Conservation (phyloP, 2,113 vertebrate genomes). For the Leiothrix lutea region DNA sequence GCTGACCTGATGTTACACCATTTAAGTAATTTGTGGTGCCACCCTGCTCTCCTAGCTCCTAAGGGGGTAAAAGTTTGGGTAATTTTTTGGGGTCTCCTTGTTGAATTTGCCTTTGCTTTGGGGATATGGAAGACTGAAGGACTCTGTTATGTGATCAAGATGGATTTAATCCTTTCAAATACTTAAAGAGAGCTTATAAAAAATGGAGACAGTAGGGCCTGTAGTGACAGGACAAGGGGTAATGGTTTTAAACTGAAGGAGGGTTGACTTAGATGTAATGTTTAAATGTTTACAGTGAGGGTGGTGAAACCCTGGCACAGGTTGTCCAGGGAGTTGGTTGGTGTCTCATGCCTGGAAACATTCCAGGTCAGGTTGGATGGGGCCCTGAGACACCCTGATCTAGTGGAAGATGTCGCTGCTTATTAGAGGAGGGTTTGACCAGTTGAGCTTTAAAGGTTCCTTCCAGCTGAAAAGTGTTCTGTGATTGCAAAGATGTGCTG, state of each 20-base stretch:
- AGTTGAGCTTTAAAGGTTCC: background rate
- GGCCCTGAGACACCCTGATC: background rate
- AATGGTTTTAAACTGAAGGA: background rate
- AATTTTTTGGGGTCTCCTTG: background rate
- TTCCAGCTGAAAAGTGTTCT: background rate
- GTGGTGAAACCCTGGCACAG: background rate
- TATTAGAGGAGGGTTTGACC: background rate
- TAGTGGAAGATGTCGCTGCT: background rate
- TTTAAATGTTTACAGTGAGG: rapidly evolving
- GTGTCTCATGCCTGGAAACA: background rate
- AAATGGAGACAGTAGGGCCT: background rate
- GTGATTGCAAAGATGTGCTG: background rate
- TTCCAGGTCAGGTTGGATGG: background rate
- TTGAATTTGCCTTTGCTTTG: background rate
- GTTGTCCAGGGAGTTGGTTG: background rate
- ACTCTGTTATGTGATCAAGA: background rate
- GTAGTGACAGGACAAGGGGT: background rate
- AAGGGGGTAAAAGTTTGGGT: background rate
- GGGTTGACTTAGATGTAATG: background rate
- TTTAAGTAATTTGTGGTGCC: background rate
- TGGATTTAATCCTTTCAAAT: background rate
- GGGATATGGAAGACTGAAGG: background rate
- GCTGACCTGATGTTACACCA: rapidly evolving
- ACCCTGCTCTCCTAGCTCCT: background rate
- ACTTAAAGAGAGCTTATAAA: background rate